Base-by-base conservation (phyloP, 2,113 vertebrate species). In the Anguilla rostrata region DNA sequence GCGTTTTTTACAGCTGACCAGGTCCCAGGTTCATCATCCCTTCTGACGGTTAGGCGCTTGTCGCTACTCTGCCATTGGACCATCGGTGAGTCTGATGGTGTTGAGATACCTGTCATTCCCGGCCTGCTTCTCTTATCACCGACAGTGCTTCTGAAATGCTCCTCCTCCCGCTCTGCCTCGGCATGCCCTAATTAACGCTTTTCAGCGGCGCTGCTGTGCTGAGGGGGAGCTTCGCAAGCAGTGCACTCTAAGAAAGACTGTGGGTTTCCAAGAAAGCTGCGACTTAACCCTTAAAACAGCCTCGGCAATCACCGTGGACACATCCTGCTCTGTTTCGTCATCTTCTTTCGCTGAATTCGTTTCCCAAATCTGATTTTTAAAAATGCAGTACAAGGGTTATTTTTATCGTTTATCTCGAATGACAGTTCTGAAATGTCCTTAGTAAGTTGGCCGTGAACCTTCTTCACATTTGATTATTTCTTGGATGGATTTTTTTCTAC, bases 81-180 rank as follows among this genome's bases (percentile, higher is more conserved):
- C n/a, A 34, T 29, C n/a, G 2, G 71, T 11, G 71, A 75, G 71
- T 34, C 2, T 75, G 71, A 75, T n/a, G 53, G 18, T 39, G 15
- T 49, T 60, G 12, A 83, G 86, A 80, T 81, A 46, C 83, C 39
- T 22, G 49, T 87, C 78, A 81, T 49, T 34, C 39, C 34, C 40
- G 49, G 66, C 86, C 75, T 84, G 49, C 71, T 87, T 83, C 63
- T 81, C 86, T 87, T 84, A 84, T 81, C 86, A 26, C 26, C 40
- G 20, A 18, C 29, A 60, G 16, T 29, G 53, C 56, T 40, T 63
- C 15, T 63, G 82, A 63, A 87, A 87, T 34, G 34, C 49, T 78
- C 18, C 46, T 63, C 12, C 53, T 34, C 26, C 57, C 34, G 46
- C 49, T 71, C 14, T 7, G 41, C 46, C 34, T 83, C 41, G 53